Percentiles rank a stretch among this genome's conserved stretches.
Evolutionary conservation across 2,888 invertebrate genomes (phyloP).

Genomic region (Nipponacmea schrenckii): DNA sequence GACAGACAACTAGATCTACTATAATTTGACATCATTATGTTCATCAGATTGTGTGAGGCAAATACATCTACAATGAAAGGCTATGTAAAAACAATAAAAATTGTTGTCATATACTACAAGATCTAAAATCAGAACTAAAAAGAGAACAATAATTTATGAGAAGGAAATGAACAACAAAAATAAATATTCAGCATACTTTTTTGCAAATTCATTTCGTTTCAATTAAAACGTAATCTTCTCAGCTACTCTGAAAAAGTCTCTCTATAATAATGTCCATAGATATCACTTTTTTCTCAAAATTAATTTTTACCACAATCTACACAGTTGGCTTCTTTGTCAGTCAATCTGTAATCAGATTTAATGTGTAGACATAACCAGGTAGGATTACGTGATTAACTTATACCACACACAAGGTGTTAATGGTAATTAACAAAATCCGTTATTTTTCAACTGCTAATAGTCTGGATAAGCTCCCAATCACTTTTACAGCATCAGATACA

Average conservation of each 20-base stretch:
- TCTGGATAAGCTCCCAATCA: slow-evolving; percentile 1
- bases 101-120: too few relatives aligned
- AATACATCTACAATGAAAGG: too few relatives aligned
- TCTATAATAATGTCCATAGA: too few relatives aligned
- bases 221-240: too few relatives aligned
- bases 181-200: slow-evolving; percentile 3
- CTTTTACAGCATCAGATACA: background rate
- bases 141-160: background rate
- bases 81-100: too few relatives aligned
- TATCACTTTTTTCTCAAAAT: background rate
- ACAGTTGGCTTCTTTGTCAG: slow-evolving; percentile 10
- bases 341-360: slow-evolving; percentile 8
- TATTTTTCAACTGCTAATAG: background rate
- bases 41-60: too few relatives aligned
- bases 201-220: background rate
- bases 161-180: background rate
- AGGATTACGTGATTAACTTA: background rate
- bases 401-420: background rate
- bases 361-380: background rate
- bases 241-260: too few relatives aligned
- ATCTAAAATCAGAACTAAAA: too few relatives aligned
- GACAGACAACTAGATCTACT: too few relatives aligned
- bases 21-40: too few relatives aligned
- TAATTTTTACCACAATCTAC: slow-evolving; percentile 7
- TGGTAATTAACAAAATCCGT: background rate